Evolutionary conservation across 2,113 vertebrate species (phyloP).

Genomic region (Mormyrus lacerda): DNA sequence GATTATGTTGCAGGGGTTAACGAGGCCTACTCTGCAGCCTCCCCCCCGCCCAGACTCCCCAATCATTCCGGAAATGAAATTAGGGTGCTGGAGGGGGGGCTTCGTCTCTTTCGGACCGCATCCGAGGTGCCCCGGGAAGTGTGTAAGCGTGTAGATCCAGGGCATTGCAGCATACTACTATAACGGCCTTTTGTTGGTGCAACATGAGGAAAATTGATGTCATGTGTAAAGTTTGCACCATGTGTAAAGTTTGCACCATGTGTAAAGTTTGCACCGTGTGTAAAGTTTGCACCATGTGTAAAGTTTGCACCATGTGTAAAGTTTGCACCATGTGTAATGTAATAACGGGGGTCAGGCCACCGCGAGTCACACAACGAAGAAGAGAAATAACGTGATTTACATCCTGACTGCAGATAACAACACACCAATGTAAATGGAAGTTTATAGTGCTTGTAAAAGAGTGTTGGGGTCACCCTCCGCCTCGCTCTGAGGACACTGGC

Average conservation of each 20-base stretch:
- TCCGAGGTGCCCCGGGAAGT: slow-evolving; percentile 8
- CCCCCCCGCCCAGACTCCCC: neutral
- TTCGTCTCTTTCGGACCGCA: slow-evolving; percentile 8
- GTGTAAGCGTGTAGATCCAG: slow-evolving; percentile 20
- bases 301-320: slow-evolving; percentile 75
- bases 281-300: slow-evolving; percentile 76
- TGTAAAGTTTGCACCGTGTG: slow-evolving; percentile 74
- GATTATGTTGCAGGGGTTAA: slow-evolving; percentile 23
- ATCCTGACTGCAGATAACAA: neutral
- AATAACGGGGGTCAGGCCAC: slow-evolving; percentile 73
- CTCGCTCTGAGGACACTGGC: neutral
- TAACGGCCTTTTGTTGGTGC: slow-evolving; percentile 15
- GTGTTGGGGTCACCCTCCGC: neutral
- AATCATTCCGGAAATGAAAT: slow-evolving; percentile 28
- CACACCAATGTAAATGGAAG: neutral
- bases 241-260: slow-evolving; percentile 72
- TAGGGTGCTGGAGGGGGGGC: neutral
- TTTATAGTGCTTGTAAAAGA: neutral
- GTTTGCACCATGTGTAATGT: slow-evolving; percentile 78
- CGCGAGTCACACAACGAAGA: slow-evolving; percentile 39
- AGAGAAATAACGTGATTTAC: neutral
- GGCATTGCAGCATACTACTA: slow-evolving; percentile 6
- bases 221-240: slow-evolving; percentile 74
- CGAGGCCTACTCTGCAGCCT: slow-evolving; percentile 5
- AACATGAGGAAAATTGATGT: slow-evolving; percentile 58